phyloP scores from a whole-genome alignment of 2,888 invertebrate species.

The Ochropleura leucogaster region DNA sequence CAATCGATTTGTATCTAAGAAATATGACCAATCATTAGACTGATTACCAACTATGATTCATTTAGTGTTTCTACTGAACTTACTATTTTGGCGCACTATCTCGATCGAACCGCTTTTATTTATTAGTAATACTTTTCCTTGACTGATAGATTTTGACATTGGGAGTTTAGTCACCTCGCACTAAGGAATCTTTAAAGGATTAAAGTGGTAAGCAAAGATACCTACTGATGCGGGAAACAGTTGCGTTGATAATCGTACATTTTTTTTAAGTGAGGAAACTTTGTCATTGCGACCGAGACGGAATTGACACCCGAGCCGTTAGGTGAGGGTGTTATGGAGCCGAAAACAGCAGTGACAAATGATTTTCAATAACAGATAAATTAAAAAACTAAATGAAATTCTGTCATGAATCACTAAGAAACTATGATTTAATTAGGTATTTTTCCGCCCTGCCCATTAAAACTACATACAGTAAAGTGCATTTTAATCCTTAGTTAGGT shows the following conservation, averaged over 20 bases:
- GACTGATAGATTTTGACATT: conserved; percentile 21
- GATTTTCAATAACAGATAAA: no score
- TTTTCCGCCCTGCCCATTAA: no score
- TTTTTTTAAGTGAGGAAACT: no score
- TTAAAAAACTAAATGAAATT: no score
- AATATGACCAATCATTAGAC: neutral
- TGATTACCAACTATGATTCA: conserved; percentile 20
- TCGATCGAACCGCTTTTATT: conserved; percentile 16
- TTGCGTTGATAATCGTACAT: neutral
- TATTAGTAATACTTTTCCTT: conserved; percentile 21
- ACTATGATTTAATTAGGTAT: no score
- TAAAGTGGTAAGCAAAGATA: neutral
- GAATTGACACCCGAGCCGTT: no score
- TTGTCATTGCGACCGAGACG: no score
- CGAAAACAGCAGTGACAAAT: no score
- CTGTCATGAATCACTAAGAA: no score
- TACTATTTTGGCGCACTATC: conserved; percentile 13
- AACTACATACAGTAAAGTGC: no score
- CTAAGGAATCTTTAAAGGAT: neutral
- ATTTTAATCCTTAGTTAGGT: no score
- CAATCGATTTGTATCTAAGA: neutral
- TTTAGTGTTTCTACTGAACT: neutral
- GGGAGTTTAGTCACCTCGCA: conserved; percentile 22
- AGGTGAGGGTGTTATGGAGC: no score
- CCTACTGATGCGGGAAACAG: neutral